Evolutionary conservation across 2,888 invertebrate species (phyloP), one percentile per base, ranked within the genome.

Genomic region (Tridacna crocea): DNA sequence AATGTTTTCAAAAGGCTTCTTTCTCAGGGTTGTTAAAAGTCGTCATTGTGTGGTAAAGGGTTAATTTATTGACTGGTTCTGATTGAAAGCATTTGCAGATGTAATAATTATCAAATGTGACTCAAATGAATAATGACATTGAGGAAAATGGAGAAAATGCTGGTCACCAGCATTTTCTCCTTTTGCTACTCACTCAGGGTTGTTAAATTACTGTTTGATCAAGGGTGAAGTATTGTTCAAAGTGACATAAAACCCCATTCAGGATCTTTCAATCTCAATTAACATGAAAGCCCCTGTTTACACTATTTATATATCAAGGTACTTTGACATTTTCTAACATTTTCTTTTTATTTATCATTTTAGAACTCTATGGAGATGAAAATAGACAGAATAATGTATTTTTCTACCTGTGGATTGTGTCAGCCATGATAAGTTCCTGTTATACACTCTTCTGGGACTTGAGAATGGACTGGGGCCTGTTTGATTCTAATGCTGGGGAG

Each of bases 391-490:
- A 88, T 77, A 92, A 92, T 77, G 90, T 91, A 1, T 94, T 93
- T 84, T 94, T 93, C 90, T 94, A 92, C 96, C 95, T 98, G 70
- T 99, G 99, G 99, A 96, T 99, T 82, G 95, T 96, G 4, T 97
- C 89, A 12, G 94, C 95, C 22, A 94, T 99, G 51, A 95, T 98
- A 4, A 98, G 98, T 76, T 99, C 99, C 0, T 96, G 97, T 82
- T 99, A 99, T 95, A 98, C 99, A 0, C 98, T 98, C 94, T 97
- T 97, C 1, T 99, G 99, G 99, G 99, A 99, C 94, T 97, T 99
- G 55, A 98, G 98, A 95, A 98, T 99, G 97, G 99, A 99, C 95
- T 99, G 99, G 99, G 99, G 99, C 0, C 95, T 99, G 78, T 96
- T 99, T 92, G 99, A 99, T 93, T 96, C 96, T 78, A 97, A 97